Percentiles rank a stretch among this genome's conserved stretches.
Evolutionary conservation across 2,797 vertebrate genomes (phyloP).

Genomic region (Furcifer pardalis): DNA sequence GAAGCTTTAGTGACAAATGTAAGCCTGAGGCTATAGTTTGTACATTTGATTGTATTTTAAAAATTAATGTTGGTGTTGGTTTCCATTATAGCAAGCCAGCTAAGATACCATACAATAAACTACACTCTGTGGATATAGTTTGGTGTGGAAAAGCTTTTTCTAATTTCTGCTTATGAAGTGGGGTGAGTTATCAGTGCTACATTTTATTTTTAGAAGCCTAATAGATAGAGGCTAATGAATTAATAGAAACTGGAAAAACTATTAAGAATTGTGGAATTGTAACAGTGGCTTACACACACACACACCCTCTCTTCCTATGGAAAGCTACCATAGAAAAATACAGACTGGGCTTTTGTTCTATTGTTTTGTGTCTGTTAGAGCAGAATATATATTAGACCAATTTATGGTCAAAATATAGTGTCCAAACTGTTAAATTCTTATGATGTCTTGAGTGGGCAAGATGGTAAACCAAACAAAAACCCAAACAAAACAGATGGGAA

Average conservation of each 20-base stretch:
- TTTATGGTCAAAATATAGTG: not conserved
- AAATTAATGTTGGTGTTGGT: not conserved
- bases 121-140: not conserved
- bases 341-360: not conserved
- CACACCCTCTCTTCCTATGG: not conserved
- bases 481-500: too few species aligned
- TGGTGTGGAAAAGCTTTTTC: not conserved
- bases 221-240: not conserved
- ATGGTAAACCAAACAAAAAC: not conserved
- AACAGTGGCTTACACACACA: not conserved
- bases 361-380: not conserved
- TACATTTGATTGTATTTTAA: not conserved
- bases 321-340: not conserved
- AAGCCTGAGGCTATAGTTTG: conserved; percentile 69
- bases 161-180: not conserved
- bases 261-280: not conserved
- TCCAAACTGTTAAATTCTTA: not conserved
- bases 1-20: conserved; percentile 95
- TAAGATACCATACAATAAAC: not conserved
- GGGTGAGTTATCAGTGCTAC: not conserved
- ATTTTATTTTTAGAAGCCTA: not conserved
- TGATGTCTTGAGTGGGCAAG: not conserved
- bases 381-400: not conserved
- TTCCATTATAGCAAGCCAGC: not conserved
- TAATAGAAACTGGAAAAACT: not conserved